phyloP scores from a whole-genome alignment of 2,888 invertebrate genomes.

The Platycheirus rosarum region DNA sequence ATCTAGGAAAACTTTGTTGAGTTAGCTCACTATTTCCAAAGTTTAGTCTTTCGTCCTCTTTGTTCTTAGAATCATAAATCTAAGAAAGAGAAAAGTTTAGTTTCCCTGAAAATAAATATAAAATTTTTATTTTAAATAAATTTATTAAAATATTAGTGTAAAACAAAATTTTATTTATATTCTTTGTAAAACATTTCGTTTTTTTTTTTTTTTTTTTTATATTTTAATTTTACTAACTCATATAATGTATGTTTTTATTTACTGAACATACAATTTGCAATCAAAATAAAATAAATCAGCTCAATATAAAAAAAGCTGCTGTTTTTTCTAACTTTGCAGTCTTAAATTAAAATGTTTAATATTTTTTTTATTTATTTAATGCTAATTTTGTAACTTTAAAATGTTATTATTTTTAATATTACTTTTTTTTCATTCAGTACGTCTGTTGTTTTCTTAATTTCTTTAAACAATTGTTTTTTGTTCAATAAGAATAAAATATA shows the following conservation, averaged over 20 bases:
- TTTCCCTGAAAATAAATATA: too few species aligned
- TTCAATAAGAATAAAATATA: constrained; percentile 24
- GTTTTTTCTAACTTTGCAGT: too few species aligned
- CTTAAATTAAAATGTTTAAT: constrained; percentile 12
- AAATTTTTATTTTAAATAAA: too few species aligned
- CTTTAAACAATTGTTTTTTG: constrained; percentile 19
- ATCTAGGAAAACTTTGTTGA: too few species aligned
- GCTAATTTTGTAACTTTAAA: constrained; percentile 5
- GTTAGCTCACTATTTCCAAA: too few species aligned
- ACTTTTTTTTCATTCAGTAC: constrained; percentile 52
- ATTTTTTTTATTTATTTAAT: constrained; percentile 8
- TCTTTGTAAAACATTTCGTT: constrained; percentile 27
- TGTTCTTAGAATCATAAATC: too few species aligned
- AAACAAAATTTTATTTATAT: constrained; percentile 24
- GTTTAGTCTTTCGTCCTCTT: too few species aligned
- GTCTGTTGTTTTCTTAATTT: constrained; percentile 18
- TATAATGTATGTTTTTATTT: too few species aligned
- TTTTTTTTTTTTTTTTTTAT: background rate
- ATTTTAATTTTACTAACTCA: too few species aligned
- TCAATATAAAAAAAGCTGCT: background rate
- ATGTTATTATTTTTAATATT: constrained; percentile 15
- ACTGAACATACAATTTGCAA: constrained; percentile 19
- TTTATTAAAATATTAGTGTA: background rate
- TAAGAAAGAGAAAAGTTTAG: too few species aligned
- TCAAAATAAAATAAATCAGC: background rate